Evolutionary conservation across 2,888 invertebrate species (phyloP), one percentile per base, ranked within the genome.

Genomic region (Athrips mouffetella): DNA sequence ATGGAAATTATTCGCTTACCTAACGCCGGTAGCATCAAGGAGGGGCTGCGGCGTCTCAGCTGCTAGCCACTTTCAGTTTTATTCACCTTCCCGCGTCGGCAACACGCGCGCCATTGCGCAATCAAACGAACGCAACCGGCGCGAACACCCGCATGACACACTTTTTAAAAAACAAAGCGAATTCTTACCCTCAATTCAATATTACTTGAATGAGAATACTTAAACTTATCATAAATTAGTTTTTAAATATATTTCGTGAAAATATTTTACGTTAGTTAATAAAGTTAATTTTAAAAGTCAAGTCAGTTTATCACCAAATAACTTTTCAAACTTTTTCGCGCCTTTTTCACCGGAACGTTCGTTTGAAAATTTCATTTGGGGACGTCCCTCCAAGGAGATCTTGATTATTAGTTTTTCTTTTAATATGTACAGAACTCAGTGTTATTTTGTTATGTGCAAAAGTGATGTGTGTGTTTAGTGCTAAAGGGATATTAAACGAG

Each of bases 1-100:
- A 74, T 73, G 72, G 63, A 71, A 75, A 76, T 72, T 60, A 63
- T 59, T 60, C 41, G 49, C 56, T 80, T 77, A 75, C 73, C 68
- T 76, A 79, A 80, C 65, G 51, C 46, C 59, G 51, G 57, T 58
- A 58, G 63, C 63, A 57, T 66, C 65, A 63, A 60, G 67, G 73
- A 65, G 71, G 73, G 71, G 69, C 63, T 55, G 54, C 57, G 57
- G 58, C 59, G 56, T 55, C 51, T 44, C 50, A 44, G 63, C 59
- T 59, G 63, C 62, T 60, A 59, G 65, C 65, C 73, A 85, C 87
- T 87, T 85, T 87, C 86, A 87, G 87, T 87, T 86, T 86, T 82
- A 63, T 63, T 62, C 60, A 67, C 67, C 65, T 64, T 62, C 64
- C 71, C 67, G 75, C 60, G 53, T 57, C 58, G 80, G 55, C 58